Percentiles rank a stretch among this genome's conserved stretches.
Conservation (phyloP, 1,140 invertebrate genomes). For the Sarcophaga peregrina region DNA sequence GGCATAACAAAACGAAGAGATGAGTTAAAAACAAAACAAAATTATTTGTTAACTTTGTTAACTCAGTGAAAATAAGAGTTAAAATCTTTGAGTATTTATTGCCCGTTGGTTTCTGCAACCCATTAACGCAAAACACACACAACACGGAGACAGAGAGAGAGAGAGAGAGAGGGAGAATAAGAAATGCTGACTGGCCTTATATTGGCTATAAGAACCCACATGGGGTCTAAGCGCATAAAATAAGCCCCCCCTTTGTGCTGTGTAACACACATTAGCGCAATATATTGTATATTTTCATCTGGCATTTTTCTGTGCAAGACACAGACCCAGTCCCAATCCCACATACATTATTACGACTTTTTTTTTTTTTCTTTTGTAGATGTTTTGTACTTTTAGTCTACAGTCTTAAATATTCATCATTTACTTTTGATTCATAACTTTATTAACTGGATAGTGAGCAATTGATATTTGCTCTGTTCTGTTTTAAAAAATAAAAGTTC, state of each 20-base stretch:
- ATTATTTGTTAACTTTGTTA: slow-evolving; percentile 30
- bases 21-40: slow-evolving; percentile 39
- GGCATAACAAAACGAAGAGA: slow-evolving; percentile 19
- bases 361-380: neutral
- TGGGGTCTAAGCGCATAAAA: neutral
- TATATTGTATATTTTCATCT: slow-evolving; percentile 5
- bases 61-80: slow-evolving; percentile 33
- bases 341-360: neutral
- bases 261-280: slow-evolving; percentile 37
- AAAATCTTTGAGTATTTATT: slow-evolving; percentile 22
- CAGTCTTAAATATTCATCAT: slow-evolving; percentile 19
- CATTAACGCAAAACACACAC: slow-evolving; percentile 26
- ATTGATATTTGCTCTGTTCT: slow-evolving; percentile 51
- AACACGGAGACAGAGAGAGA: neutral
- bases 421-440: slow-evolving; percentile 33
- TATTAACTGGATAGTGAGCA: slow-evolving; percentile 39
- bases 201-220: slow-evolving; percentile 4
- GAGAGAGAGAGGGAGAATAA: too few species aligned
- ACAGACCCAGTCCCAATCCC: too few species aligned
- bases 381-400: neutral
- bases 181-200: slow-evolving; percentile 1
- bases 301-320: neutral
- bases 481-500: neutral
- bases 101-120: slow-evolving; percentile 26
- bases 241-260: neutral